Evolutionary conservation across 2,797 vertebrate genomes (phyloP), one percentile per base, ranked within the genome.

Genomic region (Pseudochirops cupreus): DNA sequence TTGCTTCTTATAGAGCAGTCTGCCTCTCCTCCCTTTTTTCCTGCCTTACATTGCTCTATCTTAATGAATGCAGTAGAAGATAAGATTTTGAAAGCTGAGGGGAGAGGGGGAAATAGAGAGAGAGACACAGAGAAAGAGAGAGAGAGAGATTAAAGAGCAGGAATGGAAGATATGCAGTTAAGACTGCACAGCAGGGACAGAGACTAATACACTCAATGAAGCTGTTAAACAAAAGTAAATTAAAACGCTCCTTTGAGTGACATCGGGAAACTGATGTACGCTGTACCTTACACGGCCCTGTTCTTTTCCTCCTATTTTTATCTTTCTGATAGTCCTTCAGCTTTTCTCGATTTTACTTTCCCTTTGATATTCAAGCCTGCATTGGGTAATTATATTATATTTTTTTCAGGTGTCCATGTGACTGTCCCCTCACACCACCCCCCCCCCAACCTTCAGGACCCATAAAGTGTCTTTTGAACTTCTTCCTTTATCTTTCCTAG

Each of bases 211-310:
- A 12, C 29, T 96, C 59, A 59, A 0, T 67, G 91, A 93, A 96
- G 94, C 0, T 94, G 46, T 93, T 94, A 93, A 96, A 97, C 21
- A 39, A 82, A 21, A 62, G 33, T 57, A 93, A 94, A 96, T 57
- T 21, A 95, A 97, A 96, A 95, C 82, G 10, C 1, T 21, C 52
- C 91, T 95, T 82, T 39, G 31, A 96, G 13, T 94, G 52, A 56
- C 90, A 93, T 56, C 29, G 56, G 52, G 12, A n/a, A 0, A 1
- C 3, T 91, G 62, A 94, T 18, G 55, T 91, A 82, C 21, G 92
- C 16, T 39, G 13, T 82, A 89, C 12, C 53, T 90, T 96, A 91
- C 92, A 24, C 50, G 93, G 1, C 89, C 91, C 0, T 50, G 24
- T 53, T 53, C 10, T 31, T 95, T 95, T 4, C 6, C 7, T 91